Base-by-base conservation (phyloP, 2,797 vertebrate genomes). In the Varecia variegata region DNA sequence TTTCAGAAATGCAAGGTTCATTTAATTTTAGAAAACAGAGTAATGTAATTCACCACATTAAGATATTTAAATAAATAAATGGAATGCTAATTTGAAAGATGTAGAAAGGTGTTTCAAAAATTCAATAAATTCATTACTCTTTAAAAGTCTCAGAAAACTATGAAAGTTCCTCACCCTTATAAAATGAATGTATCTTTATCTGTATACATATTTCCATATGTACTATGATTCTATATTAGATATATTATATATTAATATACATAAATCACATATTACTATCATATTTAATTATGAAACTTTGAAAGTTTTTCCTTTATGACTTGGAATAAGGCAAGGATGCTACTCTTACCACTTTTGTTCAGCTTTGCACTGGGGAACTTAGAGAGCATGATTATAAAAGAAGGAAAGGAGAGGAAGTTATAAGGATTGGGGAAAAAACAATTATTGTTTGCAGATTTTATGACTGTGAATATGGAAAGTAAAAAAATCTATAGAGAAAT, bases 11-110 rank as follows among this genome's bases (percentile, higher is more conserved):
- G 32, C 52, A 80, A 80, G 30, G 9, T 84, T 95, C 86, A 94
- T 67, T 95, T 94, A 95, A 82, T 93, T 97, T 93, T 67, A 93
- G 56, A 88, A 95, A 95, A 84, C 23, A 90, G 82, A 94, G 10
- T 73, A 93, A 93, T 85, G 12, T 94, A 95, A 94, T 96, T 95
- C 30, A 77, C 74, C 27, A 73, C 52, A 81, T 93, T 87, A 92
- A 81, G 50, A 87, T 93, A 90, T 85, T 50, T 95, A 81, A 95
- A 84, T 77, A 90, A 90, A 93, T 92, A 95, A 95, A 76, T 88
- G 73, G 35, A 82, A 76, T 92, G 54, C 2, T 81, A 87, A 96
- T 91, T 94, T 95, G 83, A 94, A 95, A 96, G 70, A 96, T 84
- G 11, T 25, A 92, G 40, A 88, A 81, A 97, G 77, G 40, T 96